These are phyloP conservation scores for Antidorcas marsupialis DNA, from an alignment of 2,113 vertebrate species.

Conservation along the genomic window DNA sequence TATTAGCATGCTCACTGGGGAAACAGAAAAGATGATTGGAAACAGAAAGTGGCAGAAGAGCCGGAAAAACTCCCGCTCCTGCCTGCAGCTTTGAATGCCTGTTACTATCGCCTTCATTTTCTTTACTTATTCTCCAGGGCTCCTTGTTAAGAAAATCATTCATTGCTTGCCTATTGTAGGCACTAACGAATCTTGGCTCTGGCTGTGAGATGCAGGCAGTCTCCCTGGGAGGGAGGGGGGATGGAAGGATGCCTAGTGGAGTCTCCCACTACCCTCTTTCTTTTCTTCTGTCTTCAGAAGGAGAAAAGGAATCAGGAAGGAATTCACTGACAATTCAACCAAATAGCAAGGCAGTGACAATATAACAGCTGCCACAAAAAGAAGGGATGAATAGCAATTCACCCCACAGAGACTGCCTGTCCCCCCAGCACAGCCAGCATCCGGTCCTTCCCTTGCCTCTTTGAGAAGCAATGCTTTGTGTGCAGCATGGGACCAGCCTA, in stretches of 20 bases:
- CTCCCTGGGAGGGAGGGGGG: neutral
- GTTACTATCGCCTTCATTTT: slow-evolving; percentile 30
- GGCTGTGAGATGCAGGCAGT: neutral
- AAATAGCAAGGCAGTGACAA: neutral
- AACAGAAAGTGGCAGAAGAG: slow-evolving; percentile 45
- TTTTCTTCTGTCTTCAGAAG: neutral
- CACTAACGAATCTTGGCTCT: neutral
- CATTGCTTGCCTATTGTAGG: neutral
- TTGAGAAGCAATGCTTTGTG: neutral
- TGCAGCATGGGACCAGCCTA: rapidly evolving
- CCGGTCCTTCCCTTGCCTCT: rapidly evolving
- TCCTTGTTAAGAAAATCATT: slow-evolving; percentile 45
- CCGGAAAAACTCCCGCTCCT: neutral
- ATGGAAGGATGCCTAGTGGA: rapidly evolving
- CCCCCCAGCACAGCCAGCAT: neutral
- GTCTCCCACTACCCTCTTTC: rapidly evolving
- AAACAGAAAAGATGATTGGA: neutral
- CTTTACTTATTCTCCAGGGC: neutral
- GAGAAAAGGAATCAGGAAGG: neutral
- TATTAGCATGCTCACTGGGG: slow-evolving; percentile 9
- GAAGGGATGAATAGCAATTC: neutral
- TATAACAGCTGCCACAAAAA: neutral
- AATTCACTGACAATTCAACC: neutral
- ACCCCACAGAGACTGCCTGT: rapidly evolving
- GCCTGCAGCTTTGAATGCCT: slow-evolving; percentile 35